Base-by-base conservation (phyloP, 2,797 vertebrate species). In the Lepus oiostolus region DNA sequence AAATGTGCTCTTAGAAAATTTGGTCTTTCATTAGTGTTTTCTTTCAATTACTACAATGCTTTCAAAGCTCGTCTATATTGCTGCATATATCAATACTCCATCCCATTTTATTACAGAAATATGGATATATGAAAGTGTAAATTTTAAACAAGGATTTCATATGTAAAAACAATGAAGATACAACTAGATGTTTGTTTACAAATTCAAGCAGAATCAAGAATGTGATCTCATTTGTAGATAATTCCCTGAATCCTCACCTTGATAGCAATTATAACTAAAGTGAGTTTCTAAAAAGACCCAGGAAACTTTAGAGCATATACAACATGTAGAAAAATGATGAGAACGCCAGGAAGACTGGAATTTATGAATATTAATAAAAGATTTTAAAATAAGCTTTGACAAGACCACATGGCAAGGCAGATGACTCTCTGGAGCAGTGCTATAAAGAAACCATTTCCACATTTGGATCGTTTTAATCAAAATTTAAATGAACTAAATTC, bases 251-350 rank as follows among this genome's bases (percentile, higher is more conserved):
- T 50, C 26, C 4, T 2, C 30, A 28, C 28, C 71, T 79, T 47
- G 30, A 62, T 10, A 91, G 60, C n/a, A 90, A 90, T 58, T 93
- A 91, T 76, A 93, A 92, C 13, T 26, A 92, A 84, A 90, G 7
- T 42, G 7, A 74, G 21, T 80, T 77, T 89, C 35, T 80, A 2
- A 65, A 84, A 79, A 7, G 30, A 74, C 26, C 30, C 38, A 79
- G 82, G 19, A 92, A 77, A n/a, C 32, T 58, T 42, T 87, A 87
- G 8, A 79, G 47, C 12, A 80, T 7, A 67, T 30, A 85, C 4
- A 76, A 19, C 62, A 52, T 81, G 58, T 72, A 91, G 68, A 6
- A 74, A 93, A 95, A 85, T 77, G 22, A n/a, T 26, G 62, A 26
- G 26, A 62, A 70, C 60, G 17, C 28, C 22, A 88, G 62, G 17